These are phyloP conservation scores for Ormyrus rosae DNA, from an alignment of 2,888 invertebrate genomes.

Conservation along the genomic window DNA sequence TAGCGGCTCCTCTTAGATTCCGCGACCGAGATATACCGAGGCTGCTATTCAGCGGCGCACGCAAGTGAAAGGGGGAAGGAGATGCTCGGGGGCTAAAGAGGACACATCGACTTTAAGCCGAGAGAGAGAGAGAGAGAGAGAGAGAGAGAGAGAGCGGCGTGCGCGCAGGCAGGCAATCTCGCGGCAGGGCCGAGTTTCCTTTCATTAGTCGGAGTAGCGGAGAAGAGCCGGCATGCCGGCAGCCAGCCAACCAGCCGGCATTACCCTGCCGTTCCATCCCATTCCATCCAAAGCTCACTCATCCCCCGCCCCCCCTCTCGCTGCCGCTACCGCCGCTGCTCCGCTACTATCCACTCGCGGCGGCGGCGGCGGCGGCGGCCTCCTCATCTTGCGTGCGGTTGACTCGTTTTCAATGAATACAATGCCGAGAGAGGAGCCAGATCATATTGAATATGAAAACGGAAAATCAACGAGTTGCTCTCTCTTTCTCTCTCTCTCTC, in stretches of 20 bases:
- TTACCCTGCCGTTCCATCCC: conserved; percentile 62
- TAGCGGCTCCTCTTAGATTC: neutral
- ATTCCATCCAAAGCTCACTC: conserved; percentile 51
- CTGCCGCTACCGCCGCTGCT: conserved; percentile 18
- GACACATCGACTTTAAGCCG: conserved; percentile 73
- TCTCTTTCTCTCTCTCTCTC: neutral
- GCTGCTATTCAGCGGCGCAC: neutral
- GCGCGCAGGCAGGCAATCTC: conserved; percentile 65
- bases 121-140: conserved; percentile 38
- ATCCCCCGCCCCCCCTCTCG: conserved; percentile 55
- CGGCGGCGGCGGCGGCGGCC: conserved; percentile 63
- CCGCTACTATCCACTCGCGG: conserved; percentile 64
- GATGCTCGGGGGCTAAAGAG: conserved; percentile 63
- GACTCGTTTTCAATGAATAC: conserved; percentile 76
- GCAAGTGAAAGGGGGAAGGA: neutral
- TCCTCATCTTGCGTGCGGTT: conserved; percentile 75
- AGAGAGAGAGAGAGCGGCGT: conserved; percentile 22
- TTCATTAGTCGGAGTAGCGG: conserved; percentile 74
- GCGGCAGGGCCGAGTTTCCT: conserved; percentile 71
- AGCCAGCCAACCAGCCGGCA: conserved; percentile 66
- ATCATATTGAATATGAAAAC: conserved; percentile 76
- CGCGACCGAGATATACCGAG: neutral
- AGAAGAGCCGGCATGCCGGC: conserved; percentile 61
- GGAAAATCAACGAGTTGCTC: conserved; percentile 74
- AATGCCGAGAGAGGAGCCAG: conserved; percentile 70